These are phyloP conservation scores for Dynastes hyllus DNA, from an alignment of 2,888 invertebrate genomes.

Conservation along the genomic window DNA sequence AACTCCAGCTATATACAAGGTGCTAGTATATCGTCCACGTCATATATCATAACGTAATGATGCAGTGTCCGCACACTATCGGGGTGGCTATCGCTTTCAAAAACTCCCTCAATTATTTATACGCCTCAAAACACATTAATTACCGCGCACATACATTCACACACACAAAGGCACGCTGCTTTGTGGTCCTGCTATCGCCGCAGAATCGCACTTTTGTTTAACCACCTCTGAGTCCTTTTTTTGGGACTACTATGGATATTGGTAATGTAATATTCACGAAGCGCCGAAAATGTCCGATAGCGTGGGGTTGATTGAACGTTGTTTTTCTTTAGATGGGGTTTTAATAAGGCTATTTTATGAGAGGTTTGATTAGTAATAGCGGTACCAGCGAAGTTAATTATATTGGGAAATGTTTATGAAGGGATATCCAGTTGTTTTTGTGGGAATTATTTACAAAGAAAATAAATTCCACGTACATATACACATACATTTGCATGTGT, in stretches of 20 bases:
- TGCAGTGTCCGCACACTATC: constrained; percentile 67
- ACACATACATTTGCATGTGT: too few relatives aligned
- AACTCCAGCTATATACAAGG: background rate
- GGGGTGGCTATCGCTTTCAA: constrained; percentile 65
- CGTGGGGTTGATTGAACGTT: constrained; percentile 22
- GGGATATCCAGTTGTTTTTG: too few relatives aligned
- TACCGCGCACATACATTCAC: constrained; percentile 55
- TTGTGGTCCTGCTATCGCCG: constrained; percentile 56
- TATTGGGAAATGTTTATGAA: background rate
- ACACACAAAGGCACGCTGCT: constrained; percentile 20
- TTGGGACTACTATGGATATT: constrained; percentile 43
- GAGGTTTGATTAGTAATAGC: background rate
- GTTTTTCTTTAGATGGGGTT: constrained; percentile 13
- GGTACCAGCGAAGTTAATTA: background rate
- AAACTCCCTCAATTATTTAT: constrained; percentile 67
- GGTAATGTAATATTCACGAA: constrained; percentile 44
- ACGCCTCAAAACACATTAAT: constrained; percentile 67
- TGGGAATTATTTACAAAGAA: too few relatives aligned
- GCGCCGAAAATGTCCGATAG: constrained; percentile 16
- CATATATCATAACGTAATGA: constrained; percentile 69
- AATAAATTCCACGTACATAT: too few relatives aligned
- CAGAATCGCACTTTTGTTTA: constrained; percentile 56
- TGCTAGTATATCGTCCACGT: constrained; percentile 20
- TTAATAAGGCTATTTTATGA: background rate
- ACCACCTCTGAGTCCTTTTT: constrained; percentile 30